Evolutionary conservation across 2,113 vertebrate species (phyloP).

Genomic region (Gila orcuttii): DNA sequence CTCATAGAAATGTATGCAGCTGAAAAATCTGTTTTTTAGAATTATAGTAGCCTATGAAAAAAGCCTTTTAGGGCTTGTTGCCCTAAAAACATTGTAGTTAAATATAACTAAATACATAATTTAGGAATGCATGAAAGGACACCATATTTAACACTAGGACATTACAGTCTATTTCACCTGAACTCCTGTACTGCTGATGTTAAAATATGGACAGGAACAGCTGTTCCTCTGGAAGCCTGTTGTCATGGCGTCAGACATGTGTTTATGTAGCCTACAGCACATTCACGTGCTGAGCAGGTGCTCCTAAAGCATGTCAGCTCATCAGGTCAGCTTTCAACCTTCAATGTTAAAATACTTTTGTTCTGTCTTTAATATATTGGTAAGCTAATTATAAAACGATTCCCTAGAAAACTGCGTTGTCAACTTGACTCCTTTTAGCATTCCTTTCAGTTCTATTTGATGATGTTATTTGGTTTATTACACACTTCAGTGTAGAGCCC

Average conservation of each 20-base stretch:
- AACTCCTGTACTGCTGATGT: not conserved
- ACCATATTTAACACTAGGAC: not conserved
- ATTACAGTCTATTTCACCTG: slow-evolving; percentile 40
- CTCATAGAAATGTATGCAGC: not conserved
- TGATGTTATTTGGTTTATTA: not conserved
- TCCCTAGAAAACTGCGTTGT: not conserved
- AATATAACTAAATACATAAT: not conserved
- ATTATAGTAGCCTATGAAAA: not conserved
- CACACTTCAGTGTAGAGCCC: not conserved
- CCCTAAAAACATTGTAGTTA: not conserved
- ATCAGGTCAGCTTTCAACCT: slow-evolving; percentile 23
- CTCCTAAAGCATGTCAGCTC: not conserved
- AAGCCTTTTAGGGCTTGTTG: not conserved
- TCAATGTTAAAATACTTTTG: not conserved
- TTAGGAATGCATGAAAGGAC: slow-evolving; percentile 17
- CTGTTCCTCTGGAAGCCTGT: slow-evolving; percentile 34
- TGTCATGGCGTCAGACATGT: slow-evolving; percentile 3
- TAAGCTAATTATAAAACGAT: not conserved
- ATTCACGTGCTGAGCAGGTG: slow-evolving; percentile 1
- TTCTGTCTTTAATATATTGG: not conserved
- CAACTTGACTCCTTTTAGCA: not conserved
- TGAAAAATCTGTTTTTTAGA: not conserved
- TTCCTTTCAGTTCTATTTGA: not conserved
- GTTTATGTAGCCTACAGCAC: not conserved
- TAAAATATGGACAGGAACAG: slow-evolving; percentile 27